phyloP scores from a whole-genome alignment of 2,888 invertebrate species.

The Epicampocera succincta region DNA sequence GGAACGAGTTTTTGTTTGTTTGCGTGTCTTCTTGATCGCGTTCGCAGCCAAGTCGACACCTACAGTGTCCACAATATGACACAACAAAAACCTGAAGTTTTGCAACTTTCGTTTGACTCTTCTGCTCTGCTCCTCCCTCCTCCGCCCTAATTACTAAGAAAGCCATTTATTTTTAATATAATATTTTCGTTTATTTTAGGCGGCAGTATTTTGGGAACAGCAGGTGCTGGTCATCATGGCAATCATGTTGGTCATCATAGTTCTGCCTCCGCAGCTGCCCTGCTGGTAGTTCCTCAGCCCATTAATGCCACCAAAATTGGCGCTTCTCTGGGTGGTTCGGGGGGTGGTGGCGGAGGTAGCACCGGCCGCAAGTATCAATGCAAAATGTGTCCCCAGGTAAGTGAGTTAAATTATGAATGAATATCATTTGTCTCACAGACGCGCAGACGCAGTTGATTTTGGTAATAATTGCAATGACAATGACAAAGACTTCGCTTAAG shows the following conservation, averaged over 20 bases:
- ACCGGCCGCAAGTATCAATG: conserved; percentile 92
- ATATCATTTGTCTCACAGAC: neutral
- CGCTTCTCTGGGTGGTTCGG: conserved; percentile 78
- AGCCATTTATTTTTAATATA: conserved; percentile 62
- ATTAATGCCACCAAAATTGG: conserved; percentile 87
- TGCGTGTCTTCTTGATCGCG: too few species aligned
- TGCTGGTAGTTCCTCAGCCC: conserved; percentile 95
- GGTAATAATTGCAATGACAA: neutral
- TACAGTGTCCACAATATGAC: too few species aligned
- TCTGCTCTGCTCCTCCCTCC: too few species aligned
- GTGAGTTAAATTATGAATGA: conserved; percentile 77
- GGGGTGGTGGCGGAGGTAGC: conserved; percentile 63
- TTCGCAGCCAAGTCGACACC: too few species aligned
- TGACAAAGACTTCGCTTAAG: too few species aligned
- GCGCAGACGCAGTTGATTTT: conserved; percentile 37
- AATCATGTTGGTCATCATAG: conserved; percentile 81
- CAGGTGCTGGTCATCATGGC: conserved; percentile 76
- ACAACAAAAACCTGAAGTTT: too few species aligned
- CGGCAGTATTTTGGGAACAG: conserved; percentile 64
- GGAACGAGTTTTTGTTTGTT: too few species aligned
- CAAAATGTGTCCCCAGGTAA: conserved; percentile 98
- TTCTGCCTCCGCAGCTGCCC: conserved; percentile 81
- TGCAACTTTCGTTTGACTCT: too few species aligned
- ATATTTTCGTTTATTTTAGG: conserved; percentile 23
- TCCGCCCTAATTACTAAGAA: too few species aligned